Evolutionary conservation across 2,113 vertebrate species (phyloP), one percentile per base, ranked within the genome.

Genomic region (Boleophthalmus pectinirostris): DNA sequence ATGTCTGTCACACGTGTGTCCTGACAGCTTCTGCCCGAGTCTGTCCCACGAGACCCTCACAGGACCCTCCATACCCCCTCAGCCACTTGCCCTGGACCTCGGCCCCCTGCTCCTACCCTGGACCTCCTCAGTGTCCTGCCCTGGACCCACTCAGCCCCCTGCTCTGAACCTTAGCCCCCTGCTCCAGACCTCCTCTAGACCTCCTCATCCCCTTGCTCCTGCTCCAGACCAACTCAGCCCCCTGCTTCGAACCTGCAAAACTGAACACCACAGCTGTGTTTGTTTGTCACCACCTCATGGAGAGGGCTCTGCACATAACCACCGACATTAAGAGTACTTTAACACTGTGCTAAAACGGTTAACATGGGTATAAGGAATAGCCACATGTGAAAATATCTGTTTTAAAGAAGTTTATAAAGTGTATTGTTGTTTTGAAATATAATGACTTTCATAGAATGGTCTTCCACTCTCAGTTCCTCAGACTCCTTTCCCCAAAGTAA

Each of bases 181-280:
- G 21, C 53, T 11, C 53, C 6, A 10, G 53, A 56, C n/a, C 53
- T 6, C 20, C 20, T n/a, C 51, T n/a, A n/a, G 18, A 18, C 35
- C 20, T 53, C 15, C 51, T 3, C 18, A n/a, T n/a, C 46, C 46
- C 3, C 46, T 14, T 47, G 14, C 46, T 47, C 13, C 46, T 47
- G 46, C 46, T 2, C 14, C 12, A 18, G 51, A 54, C 20, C 51
- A 3, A 18, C 20, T 54, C 51, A 54, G 16, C 4, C 13, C 12
- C 46, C 46, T 16, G 13, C 54, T 57, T 2, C 38, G 38, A 12
- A 4, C 54, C 54, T 23, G 11, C 54, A 24, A 21, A 58, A 58
- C 56, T 25, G 56, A 58, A 58, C 56, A 61, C 58, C 58, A 61
- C 58, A 61, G 58, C 58, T 61, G 58, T 58, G 23, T 58, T 58